These are phyloP conservation scores for Brenthis daphne DNA, from an alignment of 2,888 invertebrate species.

Conservation along the genomic window DNA sequence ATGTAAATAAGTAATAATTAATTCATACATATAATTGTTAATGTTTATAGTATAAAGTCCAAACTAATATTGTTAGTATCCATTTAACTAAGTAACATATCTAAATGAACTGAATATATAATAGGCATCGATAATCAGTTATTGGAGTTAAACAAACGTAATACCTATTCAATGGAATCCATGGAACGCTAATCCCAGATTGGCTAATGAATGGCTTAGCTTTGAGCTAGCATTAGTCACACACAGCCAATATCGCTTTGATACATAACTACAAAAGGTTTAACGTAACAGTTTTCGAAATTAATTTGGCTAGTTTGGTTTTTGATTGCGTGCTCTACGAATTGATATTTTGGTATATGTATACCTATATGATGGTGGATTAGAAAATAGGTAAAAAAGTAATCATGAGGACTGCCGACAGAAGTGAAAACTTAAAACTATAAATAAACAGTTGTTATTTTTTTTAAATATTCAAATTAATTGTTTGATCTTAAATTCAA, in stretches of 20 bases:
- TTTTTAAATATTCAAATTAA: too few species aligned
- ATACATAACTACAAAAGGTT: constrained; percentile 38
- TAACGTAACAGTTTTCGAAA: constrained; percentile 26
- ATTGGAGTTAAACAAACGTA: constrained; percentile 38
- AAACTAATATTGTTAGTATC: neutral
- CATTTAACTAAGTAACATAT: neutral
- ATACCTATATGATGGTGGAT: too few species aligned
- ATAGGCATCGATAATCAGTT: constrained; percentile 19
- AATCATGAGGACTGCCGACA: too few species aligned
- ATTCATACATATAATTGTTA: too few species aligned
- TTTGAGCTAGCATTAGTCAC: constrained; percentile 42
- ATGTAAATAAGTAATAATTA: too few species aligned
- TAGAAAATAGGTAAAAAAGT: too few species aligned
- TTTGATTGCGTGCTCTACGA: constrained; percentile 25
- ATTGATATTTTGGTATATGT: neutral
- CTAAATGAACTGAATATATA: constrained; percentile 6
- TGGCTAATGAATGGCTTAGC: constrained; percentile 51
- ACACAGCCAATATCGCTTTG: constrained; percentile 44
- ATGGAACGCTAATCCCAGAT: constrained; percentile 47
- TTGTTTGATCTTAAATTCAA: too few species aligned
- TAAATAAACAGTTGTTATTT: too few species aligned
- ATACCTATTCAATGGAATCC: constrained; percentile 37
- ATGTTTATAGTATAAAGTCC: too few species aligned
- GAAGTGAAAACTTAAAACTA: too few species aligned
- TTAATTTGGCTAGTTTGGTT: constrained; percentile 26